Base-by-base conservation (phyloP, 2,113 vertebrate genomes). In the Bubo bubo region DNA sequence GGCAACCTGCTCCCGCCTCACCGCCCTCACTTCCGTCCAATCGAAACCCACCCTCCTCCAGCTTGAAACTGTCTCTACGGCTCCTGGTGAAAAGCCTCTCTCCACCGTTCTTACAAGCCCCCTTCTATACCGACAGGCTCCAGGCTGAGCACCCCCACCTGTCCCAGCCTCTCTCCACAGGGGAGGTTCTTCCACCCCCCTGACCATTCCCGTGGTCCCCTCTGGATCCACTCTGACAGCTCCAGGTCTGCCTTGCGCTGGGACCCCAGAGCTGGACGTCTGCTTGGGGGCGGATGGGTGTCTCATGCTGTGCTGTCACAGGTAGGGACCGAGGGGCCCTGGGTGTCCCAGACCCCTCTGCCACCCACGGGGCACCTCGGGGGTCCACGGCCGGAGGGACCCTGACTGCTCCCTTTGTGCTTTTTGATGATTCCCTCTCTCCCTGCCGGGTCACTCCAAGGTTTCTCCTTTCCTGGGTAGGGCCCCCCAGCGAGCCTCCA, bases 401-500 rank as follows among this genome's bases (percentile, higher is more conserved):
- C 22, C 24, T 37, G 15, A 4, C 24, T 37, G 23, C 20, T 80
- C 22, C 18, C 15, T n/a, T 49, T 5, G 17, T 68, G 8, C 6
- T 43, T 72, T 75, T 41, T 18, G 8, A 7, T n/a, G 60, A 39
- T 13, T 17, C 27, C 21, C 20, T 24, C 18, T 12, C 34, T 49
- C 72, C 37, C 75, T 64, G 12, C 7, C 21, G 22, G 64, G 18
- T 37, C 37, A 55, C 30, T 2, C 27, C 34, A 18, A 80, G 34
- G 6, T 18, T 73, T 86, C 35, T 50, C 23, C 47, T 72, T 15
- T 41, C 28, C 21, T 75, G 32, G 18, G 18, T 7, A 47, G 23
- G 3, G 1, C 8, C 7, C 2, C 4, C 41, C 2, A 2, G 22
- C 1, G 2, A 68, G 14, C 39, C 2, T 14, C 52, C 52, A 66